These are phyloP conservation scores for Drosophila atripex DNA, from an alignment of 2,888 invertebrate genomes.

Conservation along the genomic window DNA sequence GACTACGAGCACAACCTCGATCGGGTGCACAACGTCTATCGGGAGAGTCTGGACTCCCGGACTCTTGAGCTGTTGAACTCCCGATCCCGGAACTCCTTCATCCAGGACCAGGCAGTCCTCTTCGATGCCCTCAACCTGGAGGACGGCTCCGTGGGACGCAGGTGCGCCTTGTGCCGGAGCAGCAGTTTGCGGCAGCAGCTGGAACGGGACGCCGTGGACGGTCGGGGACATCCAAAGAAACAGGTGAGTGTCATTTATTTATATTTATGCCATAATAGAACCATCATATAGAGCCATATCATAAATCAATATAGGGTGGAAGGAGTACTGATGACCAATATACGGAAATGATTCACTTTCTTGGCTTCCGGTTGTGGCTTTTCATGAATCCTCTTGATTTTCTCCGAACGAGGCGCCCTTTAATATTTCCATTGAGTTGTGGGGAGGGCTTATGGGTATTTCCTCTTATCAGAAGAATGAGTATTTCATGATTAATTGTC, in stretches of 20 bases:
- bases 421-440: slow-evolving; percentile 1
- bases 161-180: slow-evolving; percentile 48
- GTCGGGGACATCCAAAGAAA: slow-evolving; percentile 55
- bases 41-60: slow-evolving; percentile 83
- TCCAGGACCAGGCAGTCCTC: slow-evolving; percentile 71
- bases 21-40: slow-evolving; percentile 82
- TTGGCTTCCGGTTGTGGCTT: slow-evolving; percentile 1
- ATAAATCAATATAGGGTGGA: not conserved
- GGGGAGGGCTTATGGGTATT: not conserved
- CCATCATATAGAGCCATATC: too few relatives aligned
- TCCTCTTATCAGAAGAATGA: not conserved
- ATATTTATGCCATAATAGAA: not conserved
- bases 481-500: not conserved
- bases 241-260: slow-evolving; percentile 51
- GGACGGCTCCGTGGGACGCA: slow-evolving; percentile 67
- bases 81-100: slow-evolving; percentile 80
- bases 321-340: not conserved
- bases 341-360: not conserved
- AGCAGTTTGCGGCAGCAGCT: slow-evolving; percentile 55
- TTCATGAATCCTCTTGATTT: not conserved
- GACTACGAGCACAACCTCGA: slow-evolving; percentile 82
- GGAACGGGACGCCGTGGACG: slow-evolving; percentile 61
- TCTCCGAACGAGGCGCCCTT: slow-evolving; percentile 5
- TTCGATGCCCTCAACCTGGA: slow-evolving; percentile 81
- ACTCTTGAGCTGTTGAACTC: slow-evolving; percentile 81